Evolutionary conservation across 2,797 vertebrate genomes (phyloP), one percentile per base, ranked within the genome.

Genomic region (Catostomus latipinnis): DNA sequence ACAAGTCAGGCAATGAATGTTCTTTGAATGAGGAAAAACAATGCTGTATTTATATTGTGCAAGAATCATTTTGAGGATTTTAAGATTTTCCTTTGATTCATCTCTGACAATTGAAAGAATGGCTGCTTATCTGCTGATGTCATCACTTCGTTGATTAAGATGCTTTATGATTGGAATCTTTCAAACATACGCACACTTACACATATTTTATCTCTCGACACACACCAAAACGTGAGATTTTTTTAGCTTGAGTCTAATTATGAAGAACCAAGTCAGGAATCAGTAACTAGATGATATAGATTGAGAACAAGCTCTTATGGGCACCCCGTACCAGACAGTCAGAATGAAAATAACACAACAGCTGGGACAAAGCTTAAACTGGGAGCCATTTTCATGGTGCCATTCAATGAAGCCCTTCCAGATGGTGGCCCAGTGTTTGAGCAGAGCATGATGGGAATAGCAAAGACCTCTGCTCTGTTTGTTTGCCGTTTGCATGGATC

Each of bases 361-460:
- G 49, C 77, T 84, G 85, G 10, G 57, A 22, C 34, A 61, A 63
- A 61, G 58, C 56, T 84, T 70, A 79, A 77, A 78, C 46, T n/a
- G 13, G 52, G 52, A 81, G 72, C 58, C 10, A 43, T 46, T 54
- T 77, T 81, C 45, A 43, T 71, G 63, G 65, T 78, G 70, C 66
- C 81, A 54, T 78, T 75, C 8, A 52, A 10, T 52, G 14, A 60
- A 78, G 74, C 71, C 71, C 43, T 49, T 82, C 86, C 86, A 87
- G 83, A 87, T 87, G 86, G 82, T 80, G 74, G 74, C 68, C 68
- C 82, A 52, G 69, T 67, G 49, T 85, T 79, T 82, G 70, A 70
- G 18, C 68, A 48, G 45, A 52, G 57, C 86, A 85, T 85, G 86
- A 82, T 69, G 65, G 71, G 86, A 85, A 87, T 87, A 85, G 82